A percentile compares a stretch with the other conserved stretches of the same genome.
Evolutionary conservation across 2,888 invertebrate species (phyloP).

Genomic region (Parelbella ahira): DNA sequence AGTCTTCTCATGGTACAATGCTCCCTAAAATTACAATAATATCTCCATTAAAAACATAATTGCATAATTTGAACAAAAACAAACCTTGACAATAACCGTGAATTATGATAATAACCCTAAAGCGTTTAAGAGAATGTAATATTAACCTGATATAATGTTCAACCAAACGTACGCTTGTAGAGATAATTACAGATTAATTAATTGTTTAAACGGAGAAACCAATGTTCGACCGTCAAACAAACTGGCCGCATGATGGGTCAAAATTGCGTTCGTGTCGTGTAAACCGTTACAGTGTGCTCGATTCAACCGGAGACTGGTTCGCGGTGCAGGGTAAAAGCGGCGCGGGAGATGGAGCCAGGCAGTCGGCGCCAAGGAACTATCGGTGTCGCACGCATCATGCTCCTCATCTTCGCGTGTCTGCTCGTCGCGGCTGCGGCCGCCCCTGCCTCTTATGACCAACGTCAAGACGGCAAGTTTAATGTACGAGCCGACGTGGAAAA

Average conservation of each 20-base stretch:
- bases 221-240: constrained; percentile 2
- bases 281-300: constrained; percentile 75
- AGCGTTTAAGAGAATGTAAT: no score
- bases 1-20: no score
- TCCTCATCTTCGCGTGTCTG: constrained; percentile 43
- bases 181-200: background rate
- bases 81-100: no score
- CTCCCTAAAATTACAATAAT: no score
- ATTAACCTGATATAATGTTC: no score
- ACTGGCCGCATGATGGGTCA: constrained; percentile 1
- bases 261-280: constrained; percentile 50
- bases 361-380: constrained; percentile 51
- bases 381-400: constrained; percentile 59
- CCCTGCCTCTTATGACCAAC: constrained; percentile 81
- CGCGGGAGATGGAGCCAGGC: constrained; percentile 54
- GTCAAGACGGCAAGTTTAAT: constrained; percentile 88
- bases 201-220: background rate
- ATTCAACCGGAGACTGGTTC: constrained; percentile 70
- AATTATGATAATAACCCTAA: no score
- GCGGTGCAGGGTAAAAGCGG: constrained; percentile 65
- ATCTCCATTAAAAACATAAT: no score
- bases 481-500: constrained; percentile 87
- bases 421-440: constrained; percentile 49
- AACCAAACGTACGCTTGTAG: no score
- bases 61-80: no score